Evolutionary conservation across 2,888 invertebrate species (phyloP).

Genomic region (Andrena flavipes): DNA sequence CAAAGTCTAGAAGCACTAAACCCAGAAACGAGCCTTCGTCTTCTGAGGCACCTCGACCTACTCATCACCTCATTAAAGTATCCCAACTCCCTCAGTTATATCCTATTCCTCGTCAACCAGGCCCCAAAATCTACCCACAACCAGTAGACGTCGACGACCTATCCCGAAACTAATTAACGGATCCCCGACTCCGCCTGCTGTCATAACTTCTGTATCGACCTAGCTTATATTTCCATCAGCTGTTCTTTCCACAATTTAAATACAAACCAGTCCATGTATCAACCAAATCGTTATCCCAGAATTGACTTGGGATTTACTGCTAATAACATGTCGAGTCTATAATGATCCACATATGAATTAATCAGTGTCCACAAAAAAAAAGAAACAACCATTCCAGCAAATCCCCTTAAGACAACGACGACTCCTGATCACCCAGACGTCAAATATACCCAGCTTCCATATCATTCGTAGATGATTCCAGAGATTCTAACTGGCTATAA

Average conservation of each 20-base stretch:
- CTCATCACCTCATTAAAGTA: no score
- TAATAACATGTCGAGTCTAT: conserved; percentile 42
- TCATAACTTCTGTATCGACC: conserved; percentile 55
- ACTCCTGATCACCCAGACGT: background rate
- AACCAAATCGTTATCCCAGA: background rate
- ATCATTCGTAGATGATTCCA: background rate
- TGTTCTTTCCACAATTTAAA: conserved; percentile 9
- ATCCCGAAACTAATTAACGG: conserved; percentile 58
- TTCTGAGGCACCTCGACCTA: no score
- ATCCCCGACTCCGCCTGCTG: conserved; percentile 27
- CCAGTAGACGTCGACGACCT: background rate
- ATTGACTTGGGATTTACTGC: conserved; percentile 47
- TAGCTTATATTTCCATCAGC: conserved; percentile 29
- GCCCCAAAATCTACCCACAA: background rate
- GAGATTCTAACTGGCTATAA: background rate
- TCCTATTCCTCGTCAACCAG: background rate
- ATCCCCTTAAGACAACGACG: background rate
- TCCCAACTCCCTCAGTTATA: background rate
- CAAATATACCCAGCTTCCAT: background rate
- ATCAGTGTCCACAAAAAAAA: background rate
- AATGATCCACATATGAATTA: conserved; percentile 36
- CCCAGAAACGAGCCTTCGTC: no score
- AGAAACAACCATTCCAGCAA: background rate
- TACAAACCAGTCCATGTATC: conserved; percentile 5
- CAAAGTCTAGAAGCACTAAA: no score